These are phyloP conservation scores for Gryllus bimaculatus DNA, from an alignment of 1,140 invertebrate species.

Conservation along the genomic window DNA sequence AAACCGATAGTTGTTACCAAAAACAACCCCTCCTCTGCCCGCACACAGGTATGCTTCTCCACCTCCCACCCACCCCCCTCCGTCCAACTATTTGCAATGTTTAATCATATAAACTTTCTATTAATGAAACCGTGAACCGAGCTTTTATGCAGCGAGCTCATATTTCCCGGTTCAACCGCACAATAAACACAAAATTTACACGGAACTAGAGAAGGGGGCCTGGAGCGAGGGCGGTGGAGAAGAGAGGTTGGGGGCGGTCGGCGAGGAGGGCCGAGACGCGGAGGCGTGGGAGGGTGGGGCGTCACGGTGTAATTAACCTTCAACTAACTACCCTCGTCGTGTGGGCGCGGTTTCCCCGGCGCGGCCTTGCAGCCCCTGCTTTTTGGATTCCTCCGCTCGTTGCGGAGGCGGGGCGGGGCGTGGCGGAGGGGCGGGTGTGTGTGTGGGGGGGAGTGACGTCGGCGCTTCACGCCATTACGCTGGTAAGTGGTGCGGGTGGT, in stretches of 20 bases:
- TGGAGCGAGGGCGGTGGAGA: too few relatives aligned
- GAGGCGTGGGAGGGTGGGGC: not conserved
- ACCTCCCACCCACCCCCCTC: not conserved
- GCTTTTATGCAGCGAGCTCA: not conserved
- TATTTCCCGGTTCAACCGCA: not conserved
- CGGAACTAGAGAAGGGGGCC: not conserved
- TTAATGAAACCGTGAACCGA: not conserved
- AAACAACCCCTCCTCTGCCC: not conserved
- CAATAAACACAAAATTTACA: not conserved
- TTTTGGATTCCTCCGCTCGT: too few relatives aligned
- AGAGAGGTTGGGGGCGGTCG: too few relatives aligned
- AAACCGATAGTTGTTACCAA: not conserved
- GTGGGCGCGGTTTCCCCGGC: too few relatives aligned
- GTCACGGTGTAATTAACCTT: too few relatives aligned
- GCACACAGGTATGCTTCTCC: not conserved
- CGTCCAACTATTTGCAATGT: not conserved
- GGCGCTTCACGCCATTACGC: too few relatives aligned
- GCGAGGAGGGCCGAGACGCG: not conserved
- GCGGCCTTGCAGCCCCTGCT: too few relatives aligned
- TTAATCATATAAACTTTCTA: conserved; percentile 6
- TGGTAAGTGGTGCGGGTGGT: too few relatives aligned
- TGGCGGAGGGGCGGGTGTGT: too few relatives aligned
- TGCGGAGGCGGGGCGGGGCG: too few relatives aligned
- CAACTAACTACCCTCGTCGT: too few relatives aligned
- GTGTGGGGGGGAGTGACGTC: too few relatives aligned